These are phyloP conservation scores for Protodeltote pygarga DNA, from an alignment of 2,888 invertebrate genomes.

Conservation along the genomic window DNA sequence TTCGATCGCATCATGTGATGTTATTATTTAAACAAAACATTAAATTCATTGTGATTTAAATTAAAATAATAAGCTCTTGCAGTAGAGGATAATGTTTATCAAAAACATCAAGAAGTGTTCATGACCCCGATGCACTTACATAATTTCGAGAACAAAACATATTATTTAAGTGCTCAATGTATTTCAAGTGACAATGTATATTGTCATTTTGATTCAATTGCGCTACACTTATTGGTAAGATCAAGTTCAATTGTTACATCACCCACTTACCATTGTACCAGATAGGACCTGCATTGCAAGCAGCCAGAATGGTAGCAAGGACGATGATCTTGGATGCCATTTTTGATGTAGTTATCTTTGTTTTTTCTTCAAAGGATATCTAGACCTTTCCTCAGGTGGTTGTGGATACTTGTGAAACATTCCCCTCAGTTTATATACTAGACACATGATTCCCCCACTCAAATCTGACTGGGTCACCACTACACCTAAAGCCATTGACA, in stretches of 20 bases:
- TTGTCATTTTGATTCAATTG: constrained; percentile 2
- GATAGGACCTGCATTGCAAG: constrained; percentile 66
- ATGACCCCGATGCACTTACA: neutral
- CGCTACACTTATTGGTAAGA: neutral
- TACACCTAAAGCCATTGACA: constrained; percentile 72
- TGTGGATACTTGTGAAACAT: constrained; percentile 75
- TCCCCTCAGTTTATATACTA: constrained; percentile 78
- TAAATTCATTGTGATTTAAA: neutral
- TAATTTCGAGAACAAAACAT: neutral
- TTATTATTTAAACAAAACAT: no score
- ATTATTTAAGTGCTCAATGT: no score
- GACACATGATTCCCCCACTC: constrained; percentile 72
- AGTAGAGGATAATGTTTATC: neutral
- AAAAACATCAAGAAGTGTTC: neutral
- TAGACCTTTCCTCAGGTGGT: constrained; percentile 68
- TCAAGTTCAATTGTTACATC: constrained; percentile 13
- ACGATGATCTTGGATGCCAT: constrained; percentile 71
- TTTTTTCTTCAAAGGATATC: constrained; percentile 54
- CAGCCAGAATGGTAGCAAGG: constrained; percentile 60
- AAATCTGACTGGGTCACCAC: constrained; percentile 66
- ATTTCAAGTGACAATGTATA: neutral
- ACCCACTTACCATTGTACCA: constrained; percentile 56
- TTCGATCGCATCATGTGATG: no score
- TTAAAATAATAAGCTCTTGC: neutral
- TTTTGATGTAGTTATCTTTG: no score